Evolutionary conservation across 2,888 invertebrate species (phyloP), one percentile per base, ranked within the genome.

Genomic region (Laspeyria flexula): DNA sequence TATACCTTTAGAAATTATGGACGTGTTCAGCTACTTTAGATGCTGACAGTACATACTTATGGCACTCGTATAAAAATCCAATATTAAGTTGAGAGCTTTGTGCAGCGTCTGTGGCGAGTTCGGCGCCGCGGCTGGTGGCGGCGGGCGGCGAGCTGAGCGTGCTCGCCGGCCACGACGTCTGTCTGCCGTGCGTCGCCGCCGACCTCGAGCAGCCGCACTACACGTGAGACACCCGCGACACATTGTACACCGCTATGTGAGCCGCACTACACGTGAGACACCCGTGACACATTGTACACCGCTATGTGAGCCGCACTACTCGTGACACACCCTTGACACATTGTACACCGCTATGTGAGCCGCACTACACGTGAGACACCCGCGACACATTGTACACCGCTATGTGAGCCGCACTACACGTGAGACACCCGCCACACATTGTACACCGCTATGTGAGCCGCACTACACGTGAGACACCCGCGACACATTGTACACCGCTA

Each of bases 141-240:
- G 88, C 93, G 42, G 86, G 92, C 60, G 90, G 90, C 52, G 93
- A 91, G 58, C 82, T 94, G 65, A 82, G 90, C 37, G 94, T 90
- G 42, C 86, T 92, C 55, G 88, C 93, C 54, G 95, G 94, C 52
- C 90, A 91, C 37, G 91, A 92, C 67, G 91, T 94, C 52, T 95
- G 95, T 77, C 88, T 95, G 65, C 94, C 94, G 10, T 95, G 95
- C 81, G 94, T 93, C 38, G 94, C 94, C 21, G 90, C 95, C 67
- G 94, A 94, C 55, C 94, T 93, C 63, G 95, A 95, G 16, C 93
- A 94, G 27, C 95, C 95, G 12, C 93, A 92, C 38, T 95, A 95
- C 87, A 94, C 93, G 93, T 95, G 85, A 2, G 9, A 2, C 5
- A 35, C 21, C 21, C 21, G 21, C 21, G 2, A 5, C 21, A 21